Conservation (phyloP, 2,113 vertebrate species). For the Xerus inauris region DNA sequence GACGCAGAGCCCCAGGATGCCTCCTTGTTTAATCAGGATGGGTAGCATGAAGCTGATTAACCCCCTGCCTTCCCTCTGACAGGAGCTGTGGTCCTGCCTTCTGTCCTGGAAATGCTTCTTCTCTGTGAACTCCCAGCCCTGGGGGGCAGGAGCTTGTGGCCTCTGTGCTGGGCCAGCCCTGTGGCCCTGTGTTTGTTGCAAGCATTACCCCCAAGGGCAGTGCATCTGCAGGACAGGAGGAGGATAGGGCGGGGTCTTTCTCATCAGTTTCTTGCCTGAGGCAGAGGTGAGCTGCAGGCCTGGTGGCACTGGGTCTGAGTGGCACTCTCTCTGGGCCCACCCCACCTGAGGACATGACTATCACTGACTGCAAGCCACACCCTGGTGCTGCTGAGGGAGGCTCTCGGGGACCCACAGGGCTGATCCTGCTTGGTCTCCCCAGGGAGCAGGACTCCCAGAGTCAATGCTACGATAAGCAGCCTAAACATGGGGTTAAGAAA, state of each 20-base stretch:
- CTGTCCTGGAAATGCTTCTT: constrained; percentile 25
- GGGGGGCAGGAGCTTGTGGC: neutral
- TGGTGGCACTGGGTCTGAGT: rapidly evolving
- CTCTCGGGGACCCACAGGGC: neutral
- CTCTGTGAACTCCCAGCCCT: constrained; percentile 43
- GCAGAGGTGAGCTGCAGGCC: no score
- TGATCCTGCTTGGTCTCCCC: neutral
- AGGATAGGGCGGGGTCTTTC: neutral
- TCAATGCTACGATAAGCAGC: neutral
- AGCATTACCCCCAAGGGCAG: neutral
- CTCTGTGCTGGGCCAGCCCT: neutral
- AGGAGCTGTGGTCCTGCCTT: constrained; percentile 67
- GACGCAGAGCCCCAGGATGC: constrained; percentile 88
- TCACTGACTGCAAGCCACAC: no score
- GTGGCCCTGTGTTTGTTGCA: no score
- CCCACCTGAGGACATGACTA: rapidly evolving
- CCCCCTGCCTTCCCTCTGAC: constrained; percentile 80
- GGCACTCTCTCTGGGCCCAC: rapidly evolving
- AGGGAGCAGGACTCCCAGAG: rapidly evolving
- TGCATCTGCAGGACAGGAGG: no score
- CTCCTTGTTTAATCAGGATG: constrained; percentile 90
- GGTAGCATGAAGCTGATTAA: constrained; percentile 88
- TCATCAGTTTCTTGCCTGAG: rapidly evolving
- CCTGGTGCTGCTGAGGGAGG: neutral
- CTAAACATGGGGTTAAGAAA: neutral